Percentiles rank a stretch among this genome's conserved stretches.
Evolutionary conservation across 1,140 invertebrate species (phyloP).

Genomic region (Lepidurus apus): DNA sequence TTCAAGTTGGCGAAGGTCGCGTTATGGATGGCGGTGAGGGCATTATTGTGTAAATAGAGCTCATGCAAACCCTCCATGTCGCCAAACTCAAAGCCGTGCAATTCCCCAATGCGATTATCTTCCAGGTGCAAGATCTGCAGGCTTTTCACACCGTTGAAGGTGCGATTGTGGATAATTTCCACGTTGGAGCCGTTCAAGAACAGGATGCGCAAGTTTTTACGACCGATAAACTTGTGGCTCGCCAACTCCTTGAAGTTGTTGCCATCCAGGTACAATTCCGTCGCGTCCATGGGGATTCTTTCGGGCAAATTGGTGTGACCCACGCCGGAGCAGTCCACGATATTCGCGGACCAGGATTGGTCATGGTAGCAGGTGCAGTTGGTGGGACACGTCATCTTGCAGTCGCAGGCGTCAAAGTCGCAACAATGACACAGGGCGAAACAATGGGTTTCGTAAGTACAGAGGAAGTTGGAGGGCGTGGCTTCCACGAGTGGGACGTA

Average conservation of each 20-base stretch:
- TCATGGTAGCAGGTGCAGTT: constrained; percentile 93
- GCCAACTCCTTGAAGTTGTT: constrained; percentile 79
- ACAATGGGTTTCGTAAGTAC: constrained; percentile 86
- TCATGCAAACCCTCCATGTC: constrained; percentile 70
- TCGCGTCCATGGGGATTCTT: constrained; percentile 88
- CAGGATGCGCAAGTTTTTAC: constrained; percentile 73
- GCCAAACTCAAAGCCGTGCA: constrained; percentile 63
- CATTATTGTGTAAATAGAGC: constrained; percentile 60
- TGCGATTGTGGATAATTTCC: constrained; percentile 77
- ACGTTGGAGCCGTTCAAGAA: constrained; percentile 80
- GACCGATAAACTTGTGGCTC: constrained; percentile 83
- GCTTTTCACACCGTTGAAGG: constrained; percentile 75
- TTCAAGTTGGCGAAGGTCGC: constrained; percentile 67
- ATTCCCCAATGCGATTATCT: constrained; percentile 64
- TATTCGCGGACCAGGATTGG: constrained; percentile 86
- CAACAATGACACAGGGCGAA: constrained; percentile 89
- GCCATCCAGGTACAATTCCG: constrained; percentile 85
- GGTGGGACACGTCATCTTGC: constrained; percentile 88
- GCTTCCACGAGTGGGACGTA: constrained; percentile 77
- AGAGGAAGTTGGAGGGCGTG: constrained; percentile 80
- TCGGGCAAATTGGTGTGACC: constrained; percentile 74
- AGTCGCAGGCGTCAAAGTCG: constrained; percentile 90
- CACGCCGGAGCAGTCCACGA: constrained; percentile 80
- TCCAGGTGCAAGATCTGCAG: constrained; percentile 75
- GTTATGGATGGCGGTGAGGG: constrained; percentile 66